These are phyloP conservation scores for Holacanthus passer DNA, from an alignment of 2,113 vertebrate genomes.

Conservation along the genomic window DNA sequence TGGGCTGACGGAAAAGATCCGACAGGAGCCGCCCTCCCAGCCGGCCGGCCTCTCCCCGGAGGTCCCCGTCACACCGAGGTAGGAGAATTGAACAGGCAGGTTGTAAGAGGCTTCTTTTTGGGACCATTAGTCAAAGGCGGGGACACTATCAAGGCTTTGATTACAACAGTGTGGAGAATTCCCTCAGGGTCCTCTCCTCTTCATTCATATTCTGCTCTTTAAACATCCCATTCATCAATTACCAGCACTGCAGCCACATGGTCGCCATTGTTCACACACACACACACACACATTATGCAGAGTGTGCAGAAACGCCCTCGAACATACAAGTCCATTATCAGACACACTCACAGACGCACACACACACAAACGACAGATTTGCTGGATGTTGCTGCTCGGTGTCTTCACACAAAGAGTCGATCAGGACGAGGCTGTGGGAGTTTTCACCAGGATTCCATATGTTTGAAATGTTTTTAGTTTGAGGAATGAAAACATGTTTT, in stretches of 20 bases:
- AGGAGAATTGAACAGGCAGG: slow-evolving; percentile 25
- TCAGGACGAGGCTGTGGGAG: not conserved
- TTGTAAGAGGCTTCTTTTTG: slow-evolving; percentile 60
- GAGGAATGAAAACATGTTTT: not conserved
- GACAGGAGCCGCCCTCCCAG: not conserved
- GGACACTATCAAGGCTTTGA: slow-evolving; percentile 70
- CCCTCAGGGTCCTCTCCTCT: slow-evolving; percentile 56
- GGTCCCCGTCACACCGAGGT: slow-evolving; percentile 25
- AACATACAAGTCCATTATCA: slow-evolving; percentile 32
- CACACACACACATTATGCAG: slow-evolving; percentile 42
- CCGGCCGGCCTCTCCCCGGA: slow-evolving; percentile 16
- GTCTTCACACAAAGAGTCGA: not conserved
- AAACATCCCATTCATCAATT: slow-evolving; percentile 74
- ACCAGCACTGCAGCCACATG: slow-evolving; percentile 41
- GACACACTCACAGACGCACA: slow-evolving; percentile 5
- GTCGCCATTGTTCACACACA: slow-evolving; percentile 47
- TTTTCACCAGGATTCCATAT: no score
- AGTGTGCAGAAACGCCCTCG: slow-evolving; percentile 10
- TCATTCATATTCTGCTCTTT: slow-evolving; percentile 69
- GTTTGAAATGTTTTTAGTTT: not conserved
- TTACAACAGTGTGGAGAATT: slow-evolving; percentile 52
- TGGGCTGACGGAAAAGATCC: not conserved
- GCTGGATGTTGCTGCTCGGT: not conserved
- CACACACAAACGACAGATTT: not conserved
- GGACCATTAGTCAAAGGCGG: slow-evolving; percentile 71